A percentile compares a stretch with the other conserved stretches of the same genome.
Evolutionary conservation across 2,113 vertebrate species (phyloP).

Genomic region (Isurus oxyrinchus): DNA sequence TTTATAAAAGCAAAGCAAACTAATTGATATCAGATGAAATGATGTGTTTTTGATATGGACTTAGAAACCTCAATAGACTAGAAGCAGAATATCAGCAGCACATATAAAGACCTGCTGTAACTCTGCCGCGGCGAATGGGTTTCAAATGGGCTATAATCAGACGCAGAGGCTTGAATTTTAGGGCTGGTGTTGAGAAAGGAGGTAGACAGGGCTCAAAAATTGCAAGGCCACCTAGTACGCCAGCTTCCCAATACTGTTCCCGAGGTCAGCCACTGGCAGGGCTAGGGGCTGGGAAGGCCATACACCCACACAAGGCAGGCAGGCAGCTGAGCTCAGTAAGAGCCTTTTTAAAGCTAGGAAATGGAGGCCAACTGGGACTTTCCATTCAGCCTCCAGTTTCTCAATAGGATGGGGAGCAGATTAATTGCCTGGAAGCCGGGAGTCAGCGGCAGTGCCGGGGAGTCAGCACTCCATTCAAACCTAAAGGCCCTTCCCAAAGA

Average conservation of each 20-base stretch:
- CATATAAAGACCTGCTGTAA: background rate
- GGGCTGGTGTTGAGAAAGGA: background rate
- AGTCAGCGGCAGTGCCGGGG: too few species aligned
- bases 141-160: background rate
- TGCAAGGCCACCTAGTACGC: background rate
- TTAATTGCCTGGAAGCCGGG: background rate
- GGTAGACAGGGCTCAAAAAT: background rate
- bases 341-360: too few species aligned
- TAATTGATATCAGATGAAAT: too few species aligned
- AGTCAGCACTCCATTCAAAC: too few species aligned
- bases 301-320: background rate
- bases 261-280: background rate
- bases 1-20: background rate
- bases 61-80: too few species aligned
- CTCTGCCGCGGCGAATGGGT: too few species aligned
- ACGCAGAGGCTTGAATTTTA: background rate
- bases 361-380: background rate
- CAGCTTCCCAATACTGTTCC: background rate
- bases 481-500: too few species aligned
- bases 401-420: background rate
- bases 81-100: background rate
- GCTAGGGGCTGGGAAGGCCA: background rate
- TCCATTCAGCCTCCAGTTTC: background rate
- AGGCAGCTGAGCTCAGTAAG: too few species aligned
- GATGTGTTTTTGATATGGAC: background rate